Conservation (phyloP, 2,888 invertebrate species). For the Stenichneumon culpator region DNA sequence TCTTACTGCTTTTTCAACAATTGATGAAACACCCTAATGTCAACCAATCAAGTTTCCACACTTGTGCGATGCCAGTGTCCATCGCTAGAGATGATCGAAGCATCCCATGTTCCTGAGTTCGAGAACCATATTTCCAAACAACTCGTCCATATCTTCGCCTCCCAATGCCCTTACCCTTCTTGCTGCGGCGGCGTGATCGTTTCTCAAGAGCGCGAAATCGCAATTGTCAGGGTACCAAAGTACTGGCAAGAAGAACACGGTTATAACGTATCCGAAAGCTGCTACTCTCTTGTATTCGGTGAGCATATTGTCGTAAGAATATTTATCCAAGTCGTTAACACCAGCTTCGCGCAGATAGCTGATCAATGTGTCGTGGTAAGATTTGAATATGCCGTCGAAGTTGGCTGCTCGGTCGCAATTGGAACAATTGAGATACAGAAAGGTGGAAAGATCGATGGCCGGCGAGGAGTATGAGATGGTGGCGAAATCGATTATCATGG, state of each 20-base stretch:
- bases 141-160: slow-evolving; percentile 74
- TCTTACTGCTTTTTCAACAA: too few species aligned
- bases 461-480: slow-evolving; percentile 77
- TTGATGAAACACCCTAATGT: too few species aligned
- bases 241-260: slow-evolving; percentile 71
- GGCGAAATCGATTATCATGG: slow-evolving; percentile 78
- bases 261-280: slow-evolving; percentile 76
- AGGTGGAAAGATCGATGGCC: slow-evolving; percentile 78
- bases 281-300: slow-evolving; percentile 75
- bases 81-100: slow-evolving; percentile 28
- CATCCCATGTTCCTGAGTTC: slow-evolving; percentile 67
- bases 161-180: slow-evolving; percentile 50
- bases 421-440: slow-evolving; percentile 72
- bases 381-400: slow-evolving; percentile 72
- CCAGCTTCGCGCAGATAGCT: slow-evolving; percentile 70
- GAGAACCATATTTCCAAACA: slow-evolving; percentile 78
- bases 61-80: not conserved
- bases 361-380: slow-evolving; percentile 76
- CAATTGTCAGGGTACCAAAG: slow-evolving; percentile 35
- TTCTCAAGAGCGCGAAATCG: rapidly evolving
- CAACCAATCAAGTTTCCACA: not conserved
- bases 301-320: slow-evolving; percentile 74
- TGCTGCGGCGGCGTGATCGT: not conserved
- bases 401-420: slow-evolving; percentile 40
- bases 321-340: slow-evolving; percentile 71